Evolutionary conservation across 1,140 invertebrate genomes (phyloP).

Genomic region (Dryas iulia): DNA sequence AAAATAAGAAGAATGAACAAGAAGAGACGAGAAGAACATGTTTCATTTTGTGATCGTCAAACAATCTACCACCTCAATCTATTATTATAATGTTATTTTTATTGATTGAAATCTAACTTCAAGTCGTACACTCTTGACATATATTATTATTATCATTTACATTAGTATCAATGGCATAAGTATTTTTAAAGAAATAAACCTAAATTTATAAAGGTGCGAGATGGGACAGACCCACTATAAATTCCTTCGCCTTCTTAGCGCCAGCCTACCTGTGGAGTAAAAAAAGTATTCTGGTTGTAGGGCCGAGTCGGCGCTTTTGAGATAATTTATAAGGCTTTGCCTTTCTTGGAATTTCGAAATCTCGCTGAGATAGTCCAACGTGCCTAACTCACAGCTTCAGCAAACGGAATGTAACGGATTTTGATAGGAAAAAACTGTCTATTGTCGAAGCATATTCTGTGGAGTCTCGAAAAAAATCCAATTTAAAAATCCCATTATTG

Average conservation of each 20-base stretch:
- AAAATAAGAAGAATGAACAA: no score
- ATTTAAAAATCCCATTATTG: slow-evolving; percentile 16
- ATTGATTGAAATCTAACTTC: no score
- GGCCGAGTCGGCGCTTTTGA: slow-evolving; percentile 78
- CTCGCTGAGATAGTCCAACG: slow-evolving; percentile 62
- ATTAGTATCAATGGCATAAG: neutral
- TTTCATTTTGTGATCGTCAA: no score
- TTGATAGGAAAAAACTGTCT: slow-evolving; percentile 66
- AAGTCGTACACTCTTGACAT: no score
- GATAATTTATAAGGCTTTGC: slow-evolving; percentile 79
- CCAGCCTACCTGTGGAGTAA: slow-evolving; percentile 77
- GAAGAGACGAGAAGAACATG: no score
- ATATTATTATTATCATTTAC: no score
- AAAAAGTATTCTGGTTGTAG: slow-evolving; percentile 75
- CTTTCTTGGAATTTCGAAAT: slow-evolving; percentile 80
- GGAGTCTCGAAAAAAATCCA: slow-evolving; percentile 23
- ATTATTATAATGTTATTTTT: no score
- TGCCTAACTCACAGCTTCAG: slow-evolving; percentile 58
- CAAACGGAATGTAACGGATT: slow-evolving; percentile 78
- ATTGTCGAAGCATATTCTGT: slow-evolving; percentile 55
- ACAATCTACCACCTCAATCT: no score
- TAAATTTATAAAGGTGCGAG: slow-evolving; percentile 39
- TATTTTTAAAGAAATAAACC: neutral
- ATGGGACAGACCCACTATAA: slow-evolving; percentile 45
- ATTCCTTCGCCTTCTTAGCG: slow-evolving; percentile 76